Base-by-base conservation (phyloP, 2,888 invertebrate species). In the Hyles lineata region DNA sequence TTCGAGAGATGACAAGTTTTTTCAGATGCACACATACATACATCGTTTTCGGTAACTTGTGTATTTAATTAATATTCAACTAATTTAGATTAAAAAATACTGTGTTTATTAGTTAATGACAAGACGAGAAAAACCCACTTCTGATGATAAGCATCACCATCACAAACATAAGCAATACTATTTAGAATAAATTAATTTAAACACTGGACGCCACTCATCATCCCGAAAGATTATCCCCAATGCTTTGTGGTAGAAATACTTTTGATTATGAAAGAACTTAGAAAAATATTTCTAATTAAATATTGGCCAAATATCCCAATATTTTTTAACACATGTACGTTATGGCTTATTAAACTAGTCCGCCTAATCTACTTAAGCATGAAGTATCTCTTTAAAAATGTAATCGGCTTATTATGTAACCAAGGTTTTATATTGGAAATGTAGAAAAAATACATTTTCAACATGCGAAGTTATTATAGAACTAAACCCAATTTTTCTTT, bases 1-100 rank as follows among this genome's bases (percentile, higher is more conserved):
- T 74, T 71, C 61, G 7, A 59, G 59, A 72, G 29, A 70, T 70
- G 69, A 70, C 70, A 71, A 76, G 70, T 75, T 73, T 75, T 55
- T 73, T 75, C 71, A 71, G 70, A 11, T 58, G 23, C 25, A 58
- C 23, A 55, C 63, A 58, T 32, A 55, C 63, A n/a, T 43, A 19
- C 25, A 29, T 29, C 25, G 25, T 25, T 9, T 67, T 50, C 35
- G 23, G 50, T 50, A 50, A 50, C 7, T 67, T 23, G 50, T 43
- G 43, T 67, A 7, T 67, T 35, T 17, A 7, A 23, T 2, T 50
- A 11, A 2, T 21, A 35, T 63, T 2, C 3, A 1, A 21, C 25
- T 2, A 25, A 43, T 43, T 35, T 43, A 43, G 11, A 11, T 43
- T 1, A 43, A 11, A 11, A 11, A 43, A 43, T 11, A 43, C 43